A percentile compares a stretch with the other conserved stretches of the same genome.
These are phyloP conservation scores for Apodemus sylvaticus DNA, from an alignment of 2,113 vertebrate genomes.

Conservation along the genomic window DNA sequence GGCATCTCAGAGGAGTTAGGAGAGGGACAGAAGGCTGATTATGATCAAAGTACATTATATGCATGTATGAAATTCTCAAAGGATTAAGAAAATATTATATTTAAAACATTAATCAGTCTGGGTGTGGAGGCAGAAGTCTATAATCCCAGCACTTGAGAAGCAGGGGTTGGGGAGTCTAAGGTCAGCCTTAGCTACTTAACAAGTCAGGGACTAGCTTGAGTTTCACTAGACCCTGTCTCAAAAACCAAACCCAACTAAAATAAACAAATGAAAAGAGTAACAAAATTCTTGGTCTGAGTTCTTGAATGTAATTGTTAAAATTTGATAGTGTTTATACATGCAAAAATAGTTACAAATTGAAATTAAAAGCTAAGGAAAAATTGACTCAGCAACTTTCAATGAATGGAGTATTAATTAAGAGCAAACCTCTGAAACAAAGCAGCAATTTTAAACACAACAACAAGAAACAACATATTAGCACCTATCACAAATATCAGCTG, in stretches of 20 bases:
- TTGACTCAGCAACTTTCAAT: not conserved
- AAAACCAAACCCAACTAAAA: not conserved
- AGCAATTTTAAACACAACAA: not conserved
- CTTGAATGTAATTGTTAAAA: slow-evolving; percentile 25
- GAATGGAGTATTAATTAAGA: slow-evolving; percentile 38
- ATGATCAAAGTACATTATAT: not conserved
- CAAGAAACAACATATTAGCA: not conserved
- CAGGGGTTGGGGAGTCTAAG: not conserved
- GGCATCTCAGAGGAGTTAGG: not conserved
- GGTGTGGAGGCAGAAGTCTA: not conserved
- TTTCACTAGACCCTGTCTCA: not conserved
- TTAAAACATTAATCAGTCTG: not conserved
- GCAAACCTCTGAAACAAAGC: not conserved
- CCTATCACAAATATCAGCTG: not conserved
- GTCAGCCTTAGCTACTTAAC: not conserved
- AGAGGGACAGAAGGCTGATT: not conserved
- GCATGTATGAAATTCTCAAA: not conserved
- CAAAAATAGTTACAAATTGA: not conserved
- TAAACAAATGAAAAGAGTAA: not conserved
- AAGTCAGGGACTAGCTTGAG: not conserved
- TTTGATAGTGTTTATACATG: not conserved
- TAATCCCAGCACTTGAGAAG: not conserved
- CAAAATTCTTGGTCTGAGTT: slow-evolving; percentile 32
- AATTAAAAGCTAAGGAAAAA: slow-evolving; percentile 17
- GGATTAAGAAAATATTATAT: not conserved